Evolutionary conservation across 2,113 vertebrate genomes (phyloP).

Genomic region (Pomatostomus ruficeps): DNA sequence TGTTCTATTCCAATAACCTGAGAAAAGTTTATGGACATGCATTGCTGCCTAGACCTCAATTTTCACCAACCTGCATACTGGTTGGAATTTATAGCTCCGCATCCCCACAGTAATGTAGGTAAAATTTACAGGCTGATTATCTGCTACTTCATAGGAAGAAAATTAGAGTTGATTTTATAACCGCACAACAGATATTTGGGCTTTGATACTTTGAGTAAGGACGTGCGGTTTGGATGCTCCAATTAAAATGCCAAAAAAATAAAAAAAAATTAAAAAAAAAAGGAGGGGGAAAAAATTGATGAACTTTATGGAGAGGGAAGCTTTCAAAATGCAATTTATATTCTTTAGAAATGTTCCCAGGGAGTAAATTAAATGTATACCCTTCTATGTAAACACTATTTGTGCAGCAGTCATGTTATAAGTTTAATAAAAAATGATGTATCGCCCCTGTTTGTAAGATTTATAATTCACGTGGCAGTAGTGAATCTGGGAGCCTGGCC

Average conservation of each 20-base stretch:
- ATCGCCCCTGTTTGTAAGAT: slow-evolving; percentile 74
- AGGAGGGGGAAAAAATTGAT: slow-evolving; percentile 10
- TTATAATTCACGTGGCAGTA: slow-evolving; percentile 76
- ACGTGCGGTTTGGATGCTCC: slow-evolving; percentile 34
- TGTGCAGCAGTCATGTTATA: slow-evolving; percentile 72
- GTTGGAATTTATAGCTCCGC: slow-evolving; percentile 73
- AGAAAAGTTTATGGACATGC: slow-evolving; percentile 79
- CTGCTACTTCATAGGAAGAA: slow-evolving; percentile 70
- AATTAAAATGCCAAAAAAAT: slow-evolving; percentile 69
- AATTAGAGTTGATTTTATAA: slow-evolving; percentile 78
- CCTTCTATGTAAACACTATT: slow-evolving; percentile 77
- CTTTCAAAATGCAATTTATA: slow-evolving; percentile 76
- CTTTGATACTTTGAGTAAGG: slow-evolving; percentile 65
- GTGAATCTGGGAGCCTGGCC: slow-evolving; percentile 73
- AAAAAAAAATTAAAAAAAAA: neutral
- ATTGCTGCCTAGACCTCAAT: slow-evolving; percentile 79
- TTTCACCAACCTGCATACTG: slow-evolving; percentile 73
- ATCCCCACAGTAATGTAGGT: slow-evolving; percentile 65
- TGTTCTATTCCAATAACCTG: slow-evolving; percentile 82
- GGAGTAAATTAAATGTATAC: slow-evolving; percentile 76
- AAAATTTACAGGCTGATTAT: slow-evolving; percentile 80
- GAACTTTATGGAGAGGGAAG: slow-evolving; percentile 64
- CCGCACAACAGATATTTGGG: slow-evolving; percentile 50
- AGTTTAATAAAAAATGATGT: slow-evolving; percentile 79
- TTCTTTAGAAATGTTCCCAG: slow-evolving; percentile 69